A percentile compares a stretch with the other conserved stretches of the same genome.
These are phyloP conservation scores for Mesembrinibis cayennensis DNA, from an alignment of 2,113 vertebrate genomes.

Conservation along the genomic window DNA sequence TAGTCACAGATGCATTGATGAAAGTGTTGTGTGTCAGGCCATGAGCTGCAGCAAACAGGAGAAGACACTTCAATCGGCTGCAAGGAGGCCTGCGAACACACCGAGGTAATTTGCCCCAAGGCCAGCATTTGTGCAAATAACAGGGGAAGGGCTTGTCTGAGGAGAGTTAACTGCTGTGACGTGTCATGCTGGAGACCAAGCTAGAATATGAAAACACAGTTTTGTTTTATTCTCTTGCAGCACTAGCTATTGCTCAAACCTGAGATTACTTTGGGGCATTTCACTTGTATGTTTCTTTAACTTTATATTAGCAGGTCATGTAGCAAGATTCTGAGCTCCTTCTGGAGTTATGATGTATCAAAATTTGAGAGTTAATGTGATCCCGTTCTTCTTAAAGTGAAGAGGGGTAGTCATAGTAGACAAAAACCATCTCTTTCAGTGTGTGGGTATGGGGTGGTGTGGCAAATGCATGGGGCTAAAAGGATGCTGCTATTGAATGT, in stretches of 20 bases:
- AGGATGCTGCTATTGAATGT: neutral
- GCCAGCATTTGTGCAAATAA: neutral
- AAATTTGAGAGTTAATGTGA: neutral
- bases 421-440: rapidly evolving
- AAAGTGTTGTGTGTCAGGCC: neutral
- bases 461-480: neutral
- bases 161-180: neutral
- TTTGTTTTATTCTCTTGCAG: neutral
- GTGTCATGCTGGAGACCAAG: neutral
- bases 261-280: neutral
- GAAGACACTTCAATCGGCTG: neutral
- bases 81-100: neutral
- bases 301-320: neutral
- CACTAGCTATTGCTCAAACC: neutral
- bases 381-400: neutral
- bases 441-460: rapidly evolving
- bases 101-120: neutral
- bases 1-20: neutral
- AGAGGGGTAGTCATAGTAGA: neutral
- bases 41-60: neutral
- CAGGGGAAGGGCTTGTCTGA: neutral
- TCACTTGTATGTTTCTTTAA: neutral
- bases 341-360: neutral
- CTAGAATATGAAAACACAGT: neutral
- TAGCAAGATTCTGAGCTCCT: neutral